A percentile compares a stretch with the other conserved stretches of the same genome.
Evolutionary conservation across 2,888 invertebrate species (phyloP).

Genomic region (Agrotis ipsilon): DNA sequence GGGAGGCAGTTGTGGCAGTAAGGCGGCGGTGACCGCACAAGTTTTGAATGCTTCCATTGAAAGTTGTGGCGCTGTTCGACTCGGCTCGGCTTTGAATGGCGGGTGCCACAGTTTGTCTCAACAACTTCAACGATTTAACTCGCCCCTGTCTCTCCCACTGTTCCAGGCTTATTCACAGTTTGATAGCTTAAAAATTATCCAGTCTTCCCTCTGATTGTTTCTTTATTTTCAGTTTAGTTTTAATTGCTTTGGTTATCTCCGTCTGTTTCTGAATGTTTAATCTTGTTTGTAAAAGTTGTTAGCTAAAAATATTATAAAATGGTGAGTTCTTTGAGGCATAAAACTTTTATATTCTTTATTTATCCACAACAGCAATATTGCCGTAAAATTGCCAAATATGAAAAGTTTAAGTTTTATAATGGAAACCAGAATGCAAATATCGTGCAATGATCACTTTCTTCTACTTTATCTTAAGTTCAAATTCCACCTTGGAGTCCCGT

Average conservation of each 20-base stretch:
- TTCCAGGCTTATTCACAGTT: constrained; percentile 68
- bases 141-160: constrained; percentile 70
- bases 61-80: constrained; percentile 77
- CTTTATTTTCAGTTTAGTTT: constrained; percentile 54
- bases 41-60: constrained; percentile 85
- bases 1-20: constrained; percentile 19
- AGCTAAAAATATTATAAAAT: constrained; percentile 25
- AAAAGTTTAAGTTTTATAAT: neutral
- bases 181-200: constrained; percentile 58
- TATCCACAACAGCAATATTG: neutral
- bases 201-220: constrained; percentile 47
- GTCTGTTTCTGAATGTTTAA: constrained; percentile 36
- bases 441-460: neutral
- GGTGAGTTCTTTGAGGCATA: neutral
- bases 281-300: constrained; percentile 29
- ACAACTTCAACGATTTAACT: constrained; percentile 85
- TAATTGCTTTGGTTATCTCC: constrained; percentile 51
- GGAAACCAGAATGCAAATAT: neutral
- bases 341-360: neutral
- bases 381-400: neutral
- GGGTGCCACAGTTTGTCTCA: constrained; percentile 78
- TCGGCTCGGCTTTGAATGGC: constrained; percentile 78
- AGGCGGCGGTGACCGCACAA: constrained; percentile 70
- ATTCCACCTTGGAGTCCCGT: neutral
- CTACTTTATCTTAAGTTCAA: neutral